Evolutionary conservation across 2,888 invertebrate genomes (phyloP), one percentile per base, ranked within the genome.

Genomic region (Parthenolecanium corni): DNA sequence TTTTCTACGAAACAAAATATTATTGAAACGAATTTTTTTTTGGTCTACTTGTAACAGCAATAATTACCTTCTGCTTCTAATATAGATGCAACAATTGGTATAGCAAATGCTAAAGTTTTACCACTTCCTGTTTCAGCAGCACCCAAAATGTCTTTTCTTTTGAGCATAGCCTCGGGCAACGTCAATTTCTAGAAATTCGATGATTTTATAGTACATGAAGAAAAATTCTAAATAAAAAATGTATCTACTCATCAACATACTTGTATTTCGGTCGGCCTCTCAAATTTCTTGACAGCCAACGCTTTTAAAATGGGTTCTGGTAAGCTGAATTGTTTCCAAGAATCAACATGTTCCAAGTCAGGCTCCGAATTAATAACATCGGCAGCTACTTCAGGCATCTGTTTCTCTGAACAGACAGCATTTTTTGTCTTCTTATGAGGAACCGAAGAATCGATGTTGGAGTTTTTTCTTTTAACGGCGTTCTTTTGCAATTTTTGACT

Each of bases 91-190:
- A 98, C 75, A 46, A 98, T 85, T 11, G 98, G 98, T 64, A 98
- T 86, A 0, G 91, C 95, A 77, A 97, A 98, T 0, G 97, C 97
- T 57, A 98, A 76, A 0, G 98, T 98, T 78, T 98, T 98, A 0
- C 98, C 98, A 74, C 95, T 96, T 0, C 98, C 98, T 0, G 98
- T 98, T 78, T 97, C 95, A 2, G 97, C 97, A 62, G 97, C 97
- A n/a, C 96, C 98, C 1, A 98, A 75, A 68, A 98, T 89, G 74
- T 98, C 96, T 74, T 87, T 81, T 52, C 84, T 80, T 44, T 91
- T 95, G 71, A 86, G 79, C 69, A 94, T 84, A 38, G 94, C 91
- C 52, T 89, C 80, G 0, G 91, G 88, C 11, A 62, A 21, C 25
- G 52, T 12, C 3, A 62, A 25, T 23, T 49, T 18, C 62, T 62